Conservation (phyloP, 2,797 vertebrate genomes). For the Rachycentron canadum region DNA sequence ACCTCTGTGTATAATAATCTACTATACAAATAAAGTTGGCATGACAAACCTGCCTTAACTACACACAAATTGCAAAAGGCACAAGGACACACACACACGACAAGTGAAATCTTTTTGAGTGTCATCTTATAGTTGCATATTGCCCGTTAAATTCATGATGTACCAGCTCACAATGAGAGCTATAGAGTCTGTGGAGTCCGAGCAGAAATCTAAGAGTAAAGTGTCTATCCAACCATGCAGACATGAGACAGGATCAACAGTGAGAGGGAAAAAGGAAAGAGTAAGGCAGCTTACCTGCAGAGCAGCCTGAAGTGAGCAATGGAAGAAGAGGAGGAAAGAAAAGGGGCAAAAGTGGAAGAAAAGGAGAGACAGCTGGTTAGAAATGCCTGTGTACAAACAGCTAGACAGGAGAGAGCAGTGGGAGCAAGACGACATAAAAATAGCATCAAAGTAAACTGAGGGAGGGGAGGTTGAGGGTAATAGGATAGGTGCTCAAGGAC, state of each 20-base stretch:
- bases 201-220: constrained; percentile 6
- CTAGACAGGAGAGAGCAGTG: constrained; percentile 29
- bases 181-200: constrained; percentile 22
- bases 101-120: not conserved
- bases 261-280: constrained; percentile 12
- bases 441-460: constrained; percentile 66
- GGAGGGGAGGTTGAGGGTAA: constrained; percentile 42
- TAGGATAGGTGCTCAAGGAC: constrained; percentile 54
- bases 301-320: constrained; percentile 88
- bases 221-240: constrained; percentile 22
- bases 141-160: constrained; percentile 4
- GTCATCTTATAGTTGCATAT: not conserved
- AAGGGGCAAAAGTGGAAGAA: constrained; percentile 45
- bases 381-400: constrained; percentile 26
- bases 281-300: constrained; percentile 89
- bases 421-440: constrained; percentile 69
- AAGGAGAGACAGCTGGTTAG: constrained; percentile 65
- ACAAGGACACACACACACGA: not conserved
- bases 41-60: too few species aligned
- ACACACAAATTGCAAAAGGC: constrained; percentile 1
- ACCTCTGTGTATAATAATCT: too few species aligned
- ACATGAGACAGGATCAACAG: constrained; percentile 25
- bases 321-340: constrained; percentile 47
- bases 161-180: not conserved
- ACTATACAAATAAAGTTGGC: too few species aligned